Evolutionary conservation across 1,140 invertebrate genomes (phyloP).

Genomic region (Ips nitidus): DNA sequence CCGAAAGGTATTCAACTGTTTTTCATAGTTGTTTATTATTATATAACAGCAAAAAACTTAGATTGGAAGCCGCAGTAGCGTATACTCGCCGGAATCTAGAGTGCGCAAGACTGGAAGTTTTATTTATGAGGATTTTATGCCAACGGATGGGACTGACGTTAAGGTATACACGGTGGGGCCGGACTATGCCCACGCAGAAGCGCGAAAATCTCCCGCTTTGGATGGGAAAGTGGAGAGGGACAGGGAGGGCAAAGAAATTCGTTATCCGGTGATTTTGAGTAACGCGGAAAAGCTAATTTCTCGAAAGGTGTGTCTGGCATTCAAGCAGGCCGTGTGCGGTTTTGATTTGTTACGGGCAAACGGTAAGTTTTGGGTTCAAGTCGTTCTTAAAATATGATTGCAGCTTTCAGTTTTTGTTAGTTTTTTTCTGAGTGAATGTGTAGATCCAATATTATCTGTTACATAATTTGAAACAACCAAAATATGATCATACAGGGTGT

Average conservation of each 20-base stretch:
- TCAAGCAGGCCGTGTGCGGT: slow-evolving; percentile 99
- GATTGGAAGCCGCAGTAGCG: slow-evolving; percentile 97
- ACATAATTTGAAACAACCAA: too few species aligned
- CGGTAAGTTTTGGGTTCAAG: slow-evolving; percentile 83
- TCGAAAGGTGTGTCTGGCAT: slow-evolving; percentile 94
- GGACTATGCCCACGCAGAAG: slow-evolving; percentile 99
- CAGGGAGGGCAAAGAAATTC: slow-evolving; percentile 96
- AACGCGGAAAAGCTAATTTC: slow-evolving; percentile 99
- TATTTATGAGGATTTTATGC: slow-evolving; percentile 99
- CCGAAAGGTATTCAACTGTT: slow-evolving; percentile 68
- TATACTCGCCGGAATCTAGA: slow-evolving; percentile 95
- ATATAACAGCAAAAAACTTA: slow-evolving; percentile 51
- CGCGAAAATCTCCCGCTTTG: slow-evolving; percentile 95
- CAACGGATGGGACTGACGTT: slow-evolving; percentile 95
- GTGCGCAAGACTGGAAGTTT: slow-evolving; percentile 97
- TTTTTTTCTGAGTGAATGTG: not conserved
- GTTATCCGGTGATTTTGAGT: slow-evolving; percentile 97
- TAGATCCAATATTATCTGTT: too few species aligned
- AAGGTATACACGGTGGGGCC: slow-evolving; percentile 94
- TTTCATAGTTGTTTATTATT: not conserved
- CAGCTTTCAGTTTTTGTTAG: not conserved
- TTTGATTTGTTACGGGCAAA: slow-evolving; percentile 85
- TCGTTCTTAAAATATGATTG: not conserved
- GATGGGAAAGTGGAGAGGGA: slow-evolving; percentile 99
- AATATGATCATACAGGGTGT: too few species aligned